Evolutionary conservation across 2,797 vertebrate species (phyloP), one percentile per base, ranked within the genome.

Genomic region (Echeneis naucrates): DNA sequence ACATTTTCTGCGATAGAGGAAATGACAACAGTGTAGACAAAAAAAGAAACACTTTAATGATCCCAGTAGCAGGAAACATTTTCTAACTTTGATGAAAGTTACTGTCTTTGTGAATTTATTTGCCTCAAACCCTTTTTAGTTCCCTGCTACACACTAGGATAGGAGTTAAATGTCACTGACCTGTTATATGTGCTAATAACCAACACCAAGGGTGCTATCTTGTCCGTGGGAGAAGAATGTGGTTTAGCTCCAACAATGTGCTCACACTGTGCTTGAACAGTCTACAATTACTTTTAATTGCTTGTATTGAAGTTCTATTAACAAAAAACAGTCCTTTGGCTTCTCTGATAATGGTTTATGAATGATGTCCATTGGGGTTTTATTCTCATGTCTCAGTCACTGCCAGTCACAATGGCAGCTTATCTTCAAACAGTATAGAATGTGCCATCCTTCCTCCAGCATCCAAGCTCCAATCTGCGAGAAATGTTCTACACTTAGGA

Each of bases 351-450:
- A 70, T 58, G 16, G 72, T 68, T 44, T 58, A 53, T 63, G 64
- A 79, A 72, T 67, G 59, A 65, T 42, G 30, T 23, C 69, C 24
- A 58, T 52, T 1, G 3, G n/a, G 64, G 45, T 74, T 77, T 77
- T 55, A 72, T 69, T 35, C 54, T 50, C 23, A 54, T 57, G 45
- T 74, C 61, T 60, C 54, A 57, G 45, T 69, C 67, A 38, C 26
- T 66, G 56, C 59, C 56, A 75, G 50, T 48, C 45, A 57, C 35
- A 76, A 70, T 38, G 58, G 40, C 5, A 47, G 65, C 63, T 65
- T 37, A 69, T 80, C 70, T 80, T 80, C 54, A 82, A 68, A 78
- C 35, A 45, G 32, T 16, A 35, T 77, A 66, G 26, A n/a, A 40
- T 55, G 45, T 4, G 45, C 59, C 12, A 19, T 27, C 37, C 57